These are phyloP conservation scores for Protonemura montana DNA, from an alignment of 2,888 invertebrate genomes.

Conservation along the genomic window DNA sequence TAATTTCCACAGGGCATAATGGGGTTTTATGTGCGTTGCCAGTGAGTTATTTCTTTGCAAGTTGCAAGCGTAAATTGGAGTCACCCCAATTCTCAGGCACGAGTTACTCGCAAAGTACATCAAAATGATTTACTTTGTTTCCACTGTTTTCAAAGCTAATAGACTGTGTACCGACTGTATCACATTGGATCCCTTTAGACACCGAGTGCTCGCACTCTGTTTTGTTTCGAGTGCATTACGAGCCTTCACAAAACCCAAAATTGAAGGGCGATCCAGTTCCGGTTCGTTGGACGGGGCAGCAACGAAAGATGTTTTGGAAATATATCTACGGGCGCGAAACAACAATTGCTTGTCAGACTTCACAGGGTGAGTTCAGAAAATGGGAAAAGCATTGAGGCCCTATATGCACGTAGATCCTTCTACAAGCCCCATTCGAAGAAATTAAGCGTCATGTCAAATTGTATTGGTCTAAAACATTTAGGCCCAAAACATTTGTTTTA, in stretches of 20 bases:
- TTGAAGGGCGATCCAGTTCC: neutral
- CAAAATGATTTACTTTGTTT: neutral
- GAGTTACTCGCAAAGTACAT: neutral
- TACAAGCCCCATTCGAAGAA: too few relatives aligned
- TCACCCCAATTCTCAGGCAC: neutral
- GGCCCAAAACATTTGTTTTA: too few relatives aligned
- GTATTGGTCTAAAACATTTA: too few relatives aligned
- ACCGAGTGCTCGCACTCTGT: neutral
- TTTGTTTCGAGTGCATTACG: neutral
- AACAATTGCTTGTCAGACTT: too few relatives aligned
- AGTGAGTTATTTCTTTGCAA: conserved; percentile 1
- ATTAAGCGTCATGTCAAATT: too few relatives aligned
- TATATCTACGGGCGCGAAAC: too few relatives aligned
- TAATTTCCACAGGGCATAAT: neutral
- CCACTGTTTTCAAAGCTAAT: neutral
- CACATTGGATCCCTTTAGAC: neutral
- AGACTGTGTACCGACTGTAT: neutral
- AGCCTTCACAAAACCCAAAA: neutral
- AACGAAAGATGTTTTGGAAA: too few relatives aligned
- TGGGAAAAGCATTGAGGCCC: too few relatives aligned
- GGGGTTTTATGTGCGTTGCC: neutral
- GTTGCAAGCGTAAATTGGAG: neutral
- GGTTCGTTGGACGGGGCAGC: too few relatives aligned
- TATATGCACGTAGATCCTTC: too few relatives aligned
- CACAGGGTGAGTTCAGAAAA: too few relatives aligned